These are phyloP conservation scores for Standfussiana lucernea DNA, from an alignment of 2,888 invertebrate species.

Conservation along the genomic window DNA sequence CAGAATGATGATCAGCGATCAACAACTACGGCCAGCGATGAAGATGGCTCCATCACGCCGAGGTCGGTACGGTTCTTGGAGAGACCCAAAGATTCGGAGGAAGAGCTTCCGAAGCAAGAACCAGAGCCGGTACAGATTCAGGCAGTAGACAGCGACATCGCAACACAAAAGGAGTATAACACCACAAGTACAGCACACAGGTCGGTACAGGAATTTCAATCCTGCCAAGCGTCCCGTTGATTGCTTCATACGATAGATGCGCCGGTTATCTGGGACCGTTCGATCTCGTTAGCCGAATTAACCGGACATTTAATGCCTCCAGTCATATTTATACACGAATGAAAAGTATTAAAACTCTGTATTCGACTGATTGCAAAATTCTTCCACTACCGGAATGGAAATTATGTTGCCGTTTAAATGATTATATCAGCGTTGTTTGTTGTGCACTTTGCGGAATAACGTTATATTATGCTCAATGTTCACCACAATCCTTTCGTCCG, in stretches of 20 bases:
- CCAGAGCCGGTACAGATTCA: slow-evolving; percentile 61
- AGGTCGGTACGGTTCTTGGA: slow-evolving; percentile 93
- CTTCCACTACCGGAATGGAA: background rate
- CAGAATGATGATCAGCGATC: slow-evolving; percentile 87
- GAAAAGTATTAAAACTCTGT: background rate
- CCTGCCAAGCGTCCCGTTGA: background rate
- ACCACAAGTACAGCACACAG: slow-evolving; percentile 75
- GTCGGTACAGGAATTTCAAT: slow-evolving; percentile 73
- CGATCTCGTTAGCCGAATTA: slow-evolving; percentile 3
- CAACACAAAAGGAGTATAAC: slow-evolving; percentile 76
- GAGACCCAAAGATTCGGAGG: slow-evolving; percentile 82
- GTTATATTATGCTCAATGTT: background rate
- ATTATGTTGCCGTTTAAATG: background rate
- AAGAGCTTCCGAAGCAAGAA: slow-evolving; percentile 76
- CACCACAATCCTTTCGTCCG: background rate
- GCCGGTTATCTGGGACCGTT: background rate
- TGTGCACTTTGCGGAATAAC: background rate
- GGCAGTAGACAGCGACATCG: slow-evolving; percentile 67
- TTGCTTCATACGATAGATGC: background rate
- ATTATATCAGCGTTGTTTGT: background rate
- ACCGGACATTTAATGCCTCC: background rate
- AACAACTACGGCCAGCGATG: slow-evolving; percentile 88
- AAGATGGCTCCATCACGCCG: slow-evolving; percentile 90
- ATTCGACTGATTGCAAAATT: background rate
- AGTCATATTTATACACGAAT: background rate